Conservation (phyloP, 2,113 vertebrate genomes). For the Thalassoma bifasciatum region DNA sequence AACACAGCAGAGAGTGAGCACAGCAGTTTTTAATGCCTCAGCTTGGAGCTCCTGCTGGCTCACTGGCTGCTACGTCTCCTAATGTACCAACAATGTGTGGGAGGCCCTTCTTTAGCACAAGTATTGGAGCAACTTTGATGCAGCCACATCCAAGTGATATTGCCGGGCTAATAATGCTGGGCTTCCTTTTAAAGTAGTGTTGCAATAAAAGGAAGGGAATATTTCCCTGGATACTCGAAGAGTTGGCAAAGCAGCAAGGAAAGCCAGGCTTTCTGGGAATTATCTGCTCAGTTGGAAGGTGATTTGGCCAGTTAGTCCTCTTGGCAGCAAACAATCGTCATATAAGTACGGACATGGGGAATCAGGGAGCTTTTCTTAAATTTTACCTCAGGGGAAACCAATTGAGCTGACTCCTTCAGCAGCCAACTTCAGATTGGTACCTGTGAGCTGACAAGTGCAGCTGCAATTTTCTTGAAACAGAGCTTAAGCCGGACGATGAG, state of each 20-base stretch:
- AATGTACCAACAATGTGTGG: slow-evolving; percentile 26
- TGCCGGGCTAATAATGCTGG: background rate
- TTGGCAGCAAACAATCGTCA: slow-evolving; percentile 27
- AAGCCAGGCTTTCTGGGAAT: slow-evolving; percentile 22
- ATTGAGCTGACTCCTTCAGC: background rate
- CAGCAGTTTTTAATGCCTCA: slow-evolving; percentile 62
- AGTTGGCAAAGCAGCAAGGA: slow-evolving; percentile 28
- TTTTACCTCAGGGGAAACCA: slow-evolving; percentile 2
- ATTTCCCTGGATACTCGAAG: slow-evolving; percentile 6
- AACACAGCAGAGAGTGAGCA: slow-evolving; percentile 43
- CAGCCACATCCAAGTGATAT: slow-evolving; percentile 5
- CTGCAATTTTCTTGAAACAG: slow-evolving; percentile 6
- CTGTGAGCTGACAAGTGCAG: slow-evolving; percentile 8
- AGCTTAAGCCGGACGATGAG: slow-evolving; percentile 10
- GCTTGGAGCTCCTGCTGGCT: slow-evolving; percentile 56
- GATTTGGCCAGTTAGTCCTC: slow-evolving; percentile 13
- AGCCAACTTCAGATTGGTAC: background rate
- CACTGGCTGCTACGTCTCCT: slow-evolving; percentile 28
- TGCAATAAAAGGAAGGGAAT: background rate
- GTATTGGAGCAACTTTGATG: slow-evolving; percentile 17
- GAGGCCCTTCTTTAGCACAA: slow-evolving; percentile 40
- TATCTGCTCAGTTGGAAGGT: slow-evolving; percentile 38
- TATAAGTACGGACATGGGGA: slow-evolving; percentile 22
- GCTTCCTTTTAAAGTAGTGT: background rate
- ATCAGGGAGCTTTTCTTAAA: background rate